Evolutionary conservation across 2,888 invertebrate species (phyloP), one percentile per base, ranked within the genome.

Genomic region (Melanostoma mellinum): DNA sequence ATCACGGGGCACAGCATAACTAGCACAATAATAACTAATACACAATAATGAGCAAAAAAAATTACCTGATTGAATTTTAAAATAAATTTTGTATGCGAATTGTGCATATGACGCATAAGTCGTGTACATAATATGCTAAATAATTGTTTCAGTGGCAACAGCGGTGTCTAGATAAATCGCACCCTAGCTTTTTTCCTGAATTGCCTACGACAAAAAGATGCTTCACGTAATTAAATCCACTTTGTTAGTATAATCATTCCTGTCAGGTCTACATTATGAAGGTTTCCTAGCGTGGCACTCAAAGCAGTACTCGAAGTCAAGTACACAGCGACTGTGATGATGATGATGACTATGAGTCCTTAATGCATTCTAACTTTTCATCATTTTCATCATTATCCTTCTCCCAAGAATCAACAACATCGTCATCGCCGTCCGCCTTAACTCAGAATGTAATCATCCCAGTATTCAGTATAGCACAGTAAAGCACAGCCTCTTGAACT

Each of bases 201-300:
- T 74, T 79, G 74, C 82, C 73, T 79, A 63, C 53, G 63, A 78
- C 73, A 73, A 78, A 82, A 82, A 79, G 78, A 63, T 74, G 69
- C 84, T 84, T 84, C 79, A 84, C 79, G 82, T 84, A 84, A 84
- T 84, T 79, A 79, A 84, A 84, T 84, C 65, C 84, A 84, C 84
- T 84, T 84, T 84, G 84, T 84, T 84, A 84, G 78, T 74, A 84
- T 84, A 84, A 84, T 82, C 73, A 82, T 69, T 69, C 56, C 73
- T 78, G 82, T 78, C 77, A 78, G 77, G 78, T 67, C 73, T 77
- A 55, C 73, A 78, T 82, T 82, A 82, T 82, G 68, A 82, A 74
- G 65, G 69, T 69, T 78, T 74, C 61, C 63, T 65, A 74, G 74
- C 58, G 40, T 79, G 69, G 58, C 69, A 74, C 84, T 84, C 74